Base-by-base conservation (phyloP, 2,113 vertebrate species). In the Vanacampus margaritifer region DNA sequence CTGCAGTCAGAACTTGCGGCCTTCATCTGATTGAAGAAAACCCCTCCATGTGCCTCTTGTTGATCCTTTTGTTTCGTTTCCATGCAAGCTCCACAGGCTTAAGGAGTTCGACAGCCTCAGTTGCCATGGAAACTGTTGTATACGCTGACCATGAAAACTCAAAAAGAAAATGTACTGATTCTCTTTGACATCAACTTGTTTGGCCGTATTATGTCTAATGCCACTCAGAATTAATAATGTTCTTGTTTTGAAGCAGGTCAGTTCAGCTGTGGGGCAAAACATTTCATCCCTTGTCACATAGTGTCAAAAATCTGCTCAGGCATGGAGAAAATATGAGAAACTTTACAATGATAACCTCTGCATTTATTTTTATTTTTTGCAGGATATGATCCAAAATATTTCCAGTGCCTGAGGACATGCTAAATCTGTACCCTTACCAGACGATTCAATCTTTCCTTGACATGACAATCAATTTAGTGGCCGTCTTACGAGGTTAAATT, bases 401-500 rank as follows among this genome's bases (percentile, higher is more conserved):
- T 4, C 13, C 6, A 21, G 9, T n/a, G 26, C 23, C 26, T 28
- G 48, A 46, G 23, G 50, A 63, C 9, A 17, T 51, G n/a, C 36
- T 53, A 63, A 73, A 73, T 71, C 35, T 19, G 59, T 53, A 43
- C 58, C 46, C 58, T 24, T 28, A 2, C 13, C 53, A 56, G 26
- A 6, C 24, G n/a, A n/a, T n/a, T 56, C 24, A 13, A 56, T 13
- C 1, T 56, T 56, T 28, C 12, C 76, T 66, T 50, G 70, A 83
- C 72, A 64, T 66, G 45, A 56, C 48, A 66, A 73, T 82, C 69
- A 21, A 76, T 85, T 75, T 65, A 37, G 72, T 67, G 68, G 50
- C 81, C 76, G 81, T 79, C 68, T 77, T 64, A 69, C 71, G 79
- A 82, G 79, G 72, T 73, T 74, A 73, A 32, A 71, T 61, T 26